Conservation (phyloP, 2,888 invertebrate genomes). For the Byasa hedistus region DNA sequence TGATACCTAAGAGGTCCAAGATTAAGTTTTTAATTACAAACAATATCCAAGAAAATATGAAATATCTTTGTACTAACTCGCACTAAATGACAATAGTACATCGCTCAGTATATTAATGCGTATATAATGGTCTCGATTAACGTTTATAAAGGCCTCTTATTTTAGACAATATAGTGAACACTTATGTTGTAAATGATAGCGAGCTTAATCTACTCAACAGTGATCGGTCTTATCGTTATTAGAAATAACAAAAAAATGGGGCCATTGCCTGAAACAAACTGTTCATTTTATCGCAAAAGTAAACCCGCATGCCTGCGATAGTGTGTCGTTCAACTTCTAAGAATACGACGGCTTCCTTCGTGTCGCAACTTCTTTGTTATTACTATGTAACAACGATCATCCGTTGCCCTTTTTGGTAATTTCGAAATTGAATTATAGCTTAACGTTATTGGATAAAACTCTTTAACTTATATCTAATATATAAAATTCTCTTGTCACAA, state of each 20-base stretch:
- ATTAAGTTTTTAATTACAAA: too few relatives aligned
- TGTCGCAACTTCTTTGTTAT: constrained; percentile 24
- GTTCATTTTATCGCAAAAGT: constrained; percentile 36
- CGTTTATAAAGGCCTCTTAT: too few relatives aligned
- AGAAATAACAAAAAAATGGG: constrained; percentile 34
- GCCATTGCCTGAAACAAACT: constrained; percentile 42
- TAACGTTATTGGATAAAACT: too few relatives aligned
- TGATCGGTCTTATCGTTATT: constrained; percentile 34
- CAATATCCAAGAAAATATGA: too few relatives aligned
- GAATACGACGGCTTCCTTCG: constrained; percentile 24
- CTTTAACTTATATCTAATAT: too few relatives aligned
- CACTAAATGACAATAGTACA: too few relatives aligned
- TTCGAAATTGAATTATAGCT: not conserved
- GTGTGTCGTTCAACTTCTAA: constrained; percentile 44
- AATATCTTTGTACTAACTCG: too few relatives aligned
- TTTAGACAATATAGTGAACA: not conserved
- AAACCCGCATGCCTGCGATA: constrained; percentile 41
- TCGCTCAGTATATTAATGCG: too few relatives aligned
- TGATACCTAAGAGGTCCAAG: too few relatives aligned
- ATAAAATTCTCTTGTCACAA: too few relatives aligned
- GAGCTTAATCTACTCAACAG: not conserved
- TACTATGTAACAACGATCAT: not conserved
- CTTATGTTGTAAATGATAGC: constrained; percentile 1
- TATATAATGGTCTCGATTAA: too few relatives aligned
- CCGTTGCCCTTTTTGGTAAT: not conserved